phyloP scores from a whole-genome alignment of 2,888 invertebrate genomes.

The Apodemia zela region DNA sequence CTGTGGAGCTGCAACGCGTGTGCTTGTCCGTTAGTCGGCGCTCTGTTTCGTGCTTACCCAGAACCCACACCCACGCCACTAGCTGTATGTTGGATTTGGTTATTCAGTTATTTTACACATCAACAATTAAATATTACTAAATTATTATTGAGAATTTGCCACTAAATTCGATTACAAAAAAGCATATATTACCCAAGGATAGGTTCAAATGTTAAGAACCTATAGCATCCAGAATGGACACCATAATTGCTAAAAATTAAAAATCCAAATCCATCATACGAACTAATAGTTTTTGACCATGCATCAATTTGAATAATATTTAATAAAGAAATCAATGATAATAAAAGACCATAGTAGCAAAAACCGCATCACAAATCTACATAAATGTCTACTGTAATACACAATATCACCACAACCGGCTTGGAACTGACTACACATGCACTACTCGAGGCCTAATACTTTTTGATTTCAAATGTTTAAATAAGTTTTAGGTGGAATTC shows the following conservation, averaged over 20 bases:
- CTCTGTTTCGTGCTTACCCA: constrained; percentile 24
- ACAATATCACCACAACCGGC: constrained; percentile 73
- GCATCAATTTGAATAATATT: constrained; percentile 46
- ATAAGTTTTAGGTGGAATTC: background rate
- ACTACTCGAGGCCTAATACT: constrained; percentile 45
- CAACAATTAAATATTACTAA: no score
- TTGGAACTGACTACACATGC: constrained; percentile 74
- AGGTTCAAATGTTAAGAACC: constrained; percentile 5
- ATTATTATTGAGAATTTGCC: no score
- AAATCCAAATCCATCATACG: constrained; percentile 49
- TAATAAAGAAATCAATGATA: constrained; percentile 45
- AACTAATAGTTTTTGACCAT: constrained; percentile 45
- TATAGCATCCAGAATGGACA: constrained; percentile 5
- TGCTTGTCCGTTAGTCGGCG: constrained; percentile 33
- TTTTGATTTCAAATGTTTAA: background rate
- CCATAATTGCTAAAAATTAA: constrained; percentile 22
- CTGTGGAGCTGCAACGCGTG: constrained; percentile 90
- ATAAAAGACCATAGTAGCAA: constrained; percentile 68
- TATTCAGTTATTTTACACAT: background rate
- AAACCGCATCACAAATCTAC: constrained; percentile 68
- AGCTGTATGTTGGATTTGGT: constrained; percentile 35
- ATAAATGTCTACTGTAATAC: constrained; percentile 31
- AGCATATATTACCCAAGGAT: background rate
- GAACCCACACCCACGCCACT: constrained; percentile 45
- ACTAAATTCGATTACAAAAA: no score